These are phyloP conservation scores for Drosophila kepulauana DNA, from an alignment of 1,140 invertebrate genomes.

Conservation along the genomic window DNA sequence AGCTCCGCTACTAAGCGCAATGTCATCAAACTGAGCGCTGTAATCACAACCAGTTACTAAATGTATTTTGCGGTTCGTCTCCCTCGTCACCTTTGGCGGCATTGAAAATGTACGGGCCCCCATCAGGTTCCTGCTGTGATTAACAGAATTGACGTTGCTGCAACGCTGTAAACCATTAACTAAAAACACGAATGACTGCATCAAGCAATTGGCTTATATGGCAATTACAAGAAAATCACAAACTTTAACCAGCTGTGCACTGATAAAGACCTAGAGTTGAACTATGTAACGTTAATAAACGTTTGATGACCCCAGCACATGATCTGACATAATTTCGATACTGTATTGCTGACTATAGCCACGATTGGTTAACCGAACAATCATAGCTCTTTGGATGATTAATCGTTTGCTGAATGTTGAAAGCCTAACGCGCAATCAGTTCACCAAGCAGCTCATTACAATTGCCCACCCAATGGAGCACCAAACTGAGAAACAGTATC, in stretches of 20 bases:
- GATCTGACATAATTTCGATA: constrained; percentile 32
- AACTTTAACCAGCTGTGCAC: constrained; percentile 16
- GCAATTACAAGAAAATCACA: constrained; percentile 29
- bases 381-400: constrained; percentile 33
- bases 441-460: constrained; percentile 49
- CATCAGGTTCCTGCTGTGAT: constrained; percentile 47
- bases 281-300: constrained; percentile 36
- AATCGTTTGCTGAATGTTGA: constrained; percentile 43
- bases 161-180: constrained; percentile 25
- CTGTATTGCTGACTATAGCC: constrained; percentile 8
- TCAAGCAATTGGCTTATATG: constrained; percentile 41
- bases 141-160: constrained; percentile 36
- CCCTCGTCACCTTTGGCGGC: constrained; percentile 28
- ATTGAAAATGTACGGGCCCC: constrained; percentile 38
- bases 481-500: constrained; percentile 35
- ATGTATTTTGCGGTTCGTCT: constrained; percentile 27
- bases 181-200: constrained; percentile 44
- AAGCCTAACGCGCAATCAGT: constrained; percentile 45
- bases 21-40: constrained; percentile 62
- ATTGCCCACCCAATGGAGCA: constrained; percentile 57
- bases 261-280: constrained; percentile 39
- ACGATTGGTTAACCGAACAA: constrained; percentile 26
- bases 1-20: constrained; percentile 23
- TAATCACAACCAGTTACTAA: constrained; percentile 50
- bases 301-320: constrained; percentile 22